phyloP scores from a whole-genome alignment of 2,113 vertebrate genomes.

The Psilopsiagon aurifrons region DNA sequence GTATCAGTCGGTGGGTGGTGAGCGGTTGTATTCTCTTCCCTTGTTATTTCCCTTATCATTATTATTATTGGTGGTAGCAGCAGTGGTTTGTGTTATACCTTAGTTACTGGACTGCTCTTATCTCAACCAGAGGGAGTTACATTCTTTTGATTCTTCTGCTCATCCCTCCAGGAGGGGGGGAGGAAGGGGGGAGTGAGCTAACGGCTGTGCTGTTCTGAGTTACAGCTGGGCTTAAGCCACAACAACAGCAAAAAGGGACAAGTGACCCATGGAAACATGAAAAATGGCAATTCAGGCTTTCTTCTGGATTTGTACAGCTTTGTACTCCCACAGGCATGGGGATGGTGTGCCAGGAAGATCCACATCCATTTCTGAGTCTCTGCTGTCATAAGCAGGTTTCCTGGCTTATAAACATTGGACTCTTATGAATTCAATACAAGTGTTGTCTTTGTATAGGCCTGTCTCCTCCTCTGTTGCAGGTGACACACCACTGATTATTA shows the following conservation, averaged over 20 bases:
- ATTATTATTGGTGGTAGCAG: too few species aligned
- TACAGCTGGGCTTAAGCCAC: too few species aligned
- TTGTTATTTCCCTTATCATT: too few species aligned
- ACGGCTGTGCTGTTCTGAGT: too few species aligned
- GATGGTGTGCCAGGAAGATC: background rate
- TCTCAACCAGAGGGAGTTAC: too few species aligned
- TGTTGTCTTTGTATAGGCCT: background rate
- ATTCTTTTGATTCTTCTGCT: too few species aligned
- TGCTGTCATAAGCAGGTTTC: background rate
- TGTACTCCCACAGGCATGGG: background rate
- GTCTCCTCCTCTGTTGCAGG: background rate
- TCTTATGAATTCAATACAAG: background rate
- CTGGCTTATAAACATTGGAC: background rate
- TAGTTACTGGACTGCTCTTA: too few species aligned
- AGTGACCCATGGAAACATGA: background rate
- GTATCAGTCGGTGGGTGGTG: too few species aligned
- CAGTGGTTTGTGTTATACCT: too few species aligned
- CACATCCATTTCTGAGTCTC: background rate
- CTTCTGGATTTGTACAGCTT: background rate
- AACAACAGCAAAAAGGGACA: background rate
- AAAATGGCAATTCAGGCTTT: background rate
- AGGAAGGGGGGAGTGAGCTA: too few species aligned
- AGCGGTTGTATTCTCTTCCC: too few species aligned
- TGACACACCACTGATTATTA: background rate
- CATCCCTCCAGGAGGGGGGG: too few species aligned